Evolutionary conservation across 1,140 invertebrate species (phyloP), one percentile per base, ranked within the genome.

Genomic region (Lepidurus couesii): DNA sequence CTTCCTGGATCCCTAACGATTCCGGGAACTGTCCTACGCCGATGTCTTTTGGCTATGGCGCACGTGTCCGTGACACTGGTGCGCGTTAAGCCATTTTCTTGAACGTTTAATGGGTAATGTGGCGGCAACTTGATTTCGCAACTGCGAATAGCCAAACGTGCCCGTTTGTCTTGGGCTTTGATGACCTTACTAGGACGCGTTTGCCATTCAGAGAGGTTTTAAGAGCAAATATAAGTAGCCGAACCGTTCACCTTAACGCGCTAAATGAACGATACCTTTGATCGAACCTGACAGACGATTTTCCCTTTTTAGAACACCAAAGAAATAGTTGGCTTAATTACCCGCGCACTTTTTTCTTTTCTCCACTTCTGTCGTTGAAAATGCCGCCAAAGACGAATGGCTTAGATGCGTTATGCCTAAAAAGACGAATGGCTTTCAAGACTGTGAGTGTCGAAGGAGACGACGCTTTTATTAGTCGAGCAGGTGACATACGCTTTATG

Each of bases 41-140:
- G 21, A 65, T 21, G 21, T 65, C 21, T 65, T 7, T 65, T 13
- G 53, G 53, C n/a, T 65, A n/a, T 7, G 21, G 53, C 53, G 53
- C 53, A 65, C 53, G 53, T 65, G 53, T 13, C 53, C n/a, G 53
- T 21, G 53, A 65, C 53, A 65, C 53, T 65, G 13, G 53, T 65
- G 21, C 53, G 53, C 13, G 53, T 65, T 65, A 13, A 65, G 53
- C 53, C 53, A 65, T 65, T n/a, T 65, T 21, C 53, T 65, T 5
- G 53, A n/a, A 13, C 53, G 13, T 65, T 65, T 65, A 65, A 65
- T 65, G 53, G 53, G 53, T 65, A 65, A 21, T 65, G 21, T 21
- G 53, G 53, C 8, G 16, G 53, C 13, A 11, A 65, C 53, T 65
- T 16, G 53, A 65, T 21, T 65, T 9, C 21, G 53, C 53, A 65